Evolutionary conservation across 2,888 invertebrate species (phyloP).

Genomic region (Chymomyza caudatula): DNA sequence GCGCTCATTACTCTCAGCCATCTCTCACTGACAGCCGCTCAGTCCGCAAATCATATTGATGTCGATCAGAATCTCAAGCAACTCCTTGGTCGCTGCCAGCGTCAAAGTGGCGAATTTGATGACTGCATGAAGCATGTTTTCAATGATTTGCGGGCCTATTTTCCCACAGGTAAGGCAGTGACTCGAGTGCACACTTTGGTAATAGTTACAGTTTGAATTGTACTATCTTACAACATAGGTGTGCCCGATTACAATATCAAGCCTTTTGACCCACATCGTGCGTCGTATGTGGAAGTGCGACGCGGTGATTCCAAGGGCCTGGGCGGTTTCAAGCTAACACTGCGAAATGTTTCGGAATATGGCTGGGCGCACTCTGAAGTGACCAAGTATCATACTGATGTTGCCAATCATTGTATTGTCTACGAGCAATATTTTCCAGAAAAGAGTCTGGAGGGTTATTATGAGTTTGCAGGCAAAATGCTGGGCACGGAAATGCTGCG

Average conservation of each 20-base stretch:
- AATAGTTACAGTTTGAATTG: background rate
- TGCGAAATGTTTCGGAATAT: slow-evolving; percentile 86
- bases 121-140: slow-evolving; percentile 85
- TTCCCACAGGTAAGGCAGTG: slow-evolving; percentile 82
- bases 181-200: background rate
- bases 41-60: background rate
- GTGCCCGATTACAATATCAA: slow-evolving; percentile 84
- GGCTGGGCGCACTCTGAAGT: slow-evolving; percentile 88
- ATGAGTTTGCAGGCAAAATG: slow-evolving; percentile 82
- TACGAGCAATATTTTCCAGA: slow-evolving; percentile 91
- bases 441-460: slow-evolving; percentile 85
- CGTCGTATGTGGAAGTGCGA: slow-evolving; percentile 82
- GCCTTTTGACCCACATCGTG: slow-evolving; percentile 89
- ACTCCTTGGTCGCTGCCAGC: slow-evolving; percentile 82
- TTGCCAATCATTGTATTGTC: slow-evolving; percentile 82
- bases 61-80: slow-evolving; percentile 71
- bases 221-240: background rate
- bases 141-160: slow-evolving; percentile 85
- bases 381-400: slow-evolving; percentile 86
- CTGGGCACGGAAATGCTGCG: slow-evolving; percentile 83
- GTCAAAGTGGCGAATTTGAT: slow-evolving; percentile 82
- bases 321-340: slow-evolving; percentile 84
- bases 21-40: background rate
- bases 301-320: slow-evolving; percentile 82
- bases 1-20: background rate